These are phyloP conservation scores for Perithous albicinctus DNA, from an alignment of 2,888 invertebrate genomes.

Conservation along the genomic window DNA sequence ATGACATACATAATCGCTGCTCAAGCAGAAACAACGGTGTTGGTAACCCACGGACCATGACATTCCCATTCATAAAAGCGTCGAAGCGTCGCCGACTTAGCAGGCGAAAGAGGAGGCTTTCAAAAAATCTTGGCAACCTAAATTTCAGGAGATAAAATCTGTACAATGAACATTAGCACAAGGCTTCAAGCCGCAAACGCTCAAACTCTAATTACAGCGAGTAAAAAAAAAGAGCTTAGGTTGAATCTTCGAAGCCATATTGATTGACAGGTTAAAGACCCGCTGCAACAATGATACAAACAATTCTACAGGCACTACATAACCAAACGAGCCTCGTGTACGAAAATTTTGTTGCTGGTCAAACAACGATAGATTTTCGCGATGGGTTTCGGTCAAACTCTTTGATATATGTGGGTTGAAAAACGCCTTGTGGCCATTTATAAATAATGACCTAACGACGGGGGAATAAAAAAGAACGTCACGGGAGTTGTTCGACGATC, in stretches of 20 bases:
- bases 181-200: background rate
- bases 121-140: too few species aligned
- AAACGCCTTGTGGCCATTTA: background rate
- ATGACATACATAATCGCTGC: slow-evolving; percentile 24
- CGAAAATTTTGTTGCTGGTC: background rate
- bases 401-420: background rate
- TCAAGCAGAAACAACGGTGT: slow-evolving; percentile 39
- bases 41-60: slow-evolving; percentile 51
- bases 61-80: slow-evolving; percentile 58
- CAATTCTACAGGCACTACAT: background rate
- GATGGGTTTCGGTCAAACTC: background rate
- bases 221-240: background rate
- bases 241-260: background rate
- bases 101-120: background rate
- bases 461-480: background rate
- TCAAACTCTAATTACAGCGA: background rate
- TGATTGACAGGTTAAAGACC: background rate
- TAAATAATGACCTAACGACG: slow-evolving; percentile 23
- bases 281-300: background rate
- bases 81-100: slow-evolving; percentile 14
- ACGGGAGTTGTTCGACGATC: slow-evolving; percentile 2
- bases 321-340: background rate
- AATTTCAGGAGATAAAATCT: too few species aligned
- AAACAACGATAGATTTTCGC: background rate
- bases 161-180: background rate